Evolutionary conservation across 2,113 vertebrate species (phyloP).

Genomic region (Microtus pennsylvanicus): DNA sequence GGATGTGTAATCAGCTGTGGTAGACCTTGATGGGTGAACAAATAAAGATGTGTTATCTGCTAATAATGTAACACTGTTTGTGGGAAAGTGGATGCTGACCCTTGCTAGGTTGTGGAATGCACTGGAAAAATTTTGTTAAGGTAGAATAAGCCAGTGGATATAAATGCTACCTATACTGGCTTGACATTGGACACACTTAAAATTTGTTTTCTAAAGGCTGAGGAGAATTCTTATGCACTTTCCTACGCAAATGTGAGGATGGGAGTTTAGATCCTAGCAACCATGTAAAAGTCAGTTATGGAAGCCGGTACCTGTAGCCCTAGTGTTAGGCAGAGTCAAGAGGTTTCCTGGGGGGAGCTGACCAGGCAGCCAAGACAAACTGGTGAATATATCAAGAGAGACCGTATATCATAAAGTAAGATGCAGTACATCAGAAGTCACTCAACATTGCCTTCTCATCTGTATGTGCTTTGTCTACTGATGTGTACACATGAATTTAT

Average conservation of each 20-base stretch:
- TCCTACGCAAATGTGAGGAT: too few relatives aligned
- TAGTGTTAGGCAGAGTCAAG: not conserved
- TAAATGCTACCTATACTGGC: not conserved
- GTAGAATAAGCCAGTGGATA: not conserved
- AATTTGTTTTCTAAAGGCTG: not conserved
- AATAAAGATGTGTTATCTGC: not conserved
- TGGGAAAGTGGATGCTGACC: not conserved
- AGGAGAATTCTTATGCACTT: not conserved
- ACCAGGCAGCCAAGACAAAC: too few relatives aligned
- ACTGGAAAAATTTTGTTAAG: not conserved
- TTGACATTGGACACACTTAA: not conserved
- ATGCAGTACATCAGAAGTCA: not conserved
- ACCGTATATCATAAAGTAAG: not conserved
- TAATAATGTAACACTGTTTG: not conserved
- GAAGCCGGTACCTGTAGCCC: rapidly evolving
- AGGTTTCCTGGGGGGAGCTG: not conserved
- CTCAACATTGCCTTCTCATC: not conserved
- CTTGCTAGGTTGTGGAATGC: not conserved
- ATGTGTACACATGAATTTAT: not conserved
- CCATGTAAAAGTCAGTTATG: not conserved
- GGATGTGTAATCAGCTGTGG: not conserved
- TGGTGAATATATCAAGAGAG: too few relatives aligned
- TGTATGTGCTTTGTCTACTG: too few relatives aligned
- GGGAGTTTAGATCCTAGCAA: not conserved
- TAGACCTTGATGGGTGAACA: not conserved